Evolutionary conservation across 2,888 invertebrate genomes (phyloP), one percentile per base, ranked within the genome.

Genomic region (Tenthredo mesomela): DNA sequence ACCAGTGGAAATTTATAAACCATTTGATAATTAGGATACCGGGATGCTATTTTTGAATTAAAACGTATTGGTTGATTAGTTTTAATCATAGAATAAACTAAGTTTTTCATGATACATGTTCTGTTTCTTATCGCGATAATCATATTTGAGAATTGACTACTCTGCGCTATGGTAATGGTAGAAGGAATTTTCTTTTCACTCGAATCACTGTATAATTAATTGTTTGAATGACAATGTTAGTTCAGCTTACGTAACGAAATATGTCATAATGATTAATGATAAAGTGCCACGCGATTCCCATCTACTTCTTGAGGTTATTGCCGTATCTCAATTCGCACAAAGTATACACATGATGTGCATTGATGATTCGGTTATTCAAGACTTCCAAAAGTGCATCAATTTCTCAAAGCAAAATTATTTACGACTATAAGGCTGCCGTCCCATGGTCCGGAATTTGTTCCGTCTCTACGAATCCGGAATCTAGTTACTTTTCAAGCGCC

Each of bases 1-100:
- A 89, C 75, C 18, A 82, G 47, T 0, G 89, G 87, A 47, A 88
- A 88, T 2, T 50, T 78, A 54, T 89, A 91, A 6, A 91, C 82
- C 77, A 88, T 5, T 78, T 88, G 82, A 65, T 89, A 89, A 54
- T 85, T 89, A 2, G 89, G 89, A 86, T 67, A 50, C 9, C 70
- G 70, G n/a, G 18, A 9, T 37, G 43, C 9, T 65, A 29, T 5
- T 15, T 4, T 50, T 5, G 82, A 82, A n/a, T 18, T 4, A 18
- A n/a, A 82, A 47, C 70, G 70, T 82, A 50, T 15, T 25, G 65
- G 70, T 9, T 67, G 82, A 67, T 47, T 67, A 4, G 29, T 18
- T 70, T 82, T 82, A 47, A 6, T 47, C 29, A 67, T 70, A 37
- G 18, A n/a, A 33, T 12, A n/a, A 21, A 29, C 25, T 29, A 70